Conservation (phyloP, 1,140 invertebrate species). For the Choristoneura fumiferana region DNA sequence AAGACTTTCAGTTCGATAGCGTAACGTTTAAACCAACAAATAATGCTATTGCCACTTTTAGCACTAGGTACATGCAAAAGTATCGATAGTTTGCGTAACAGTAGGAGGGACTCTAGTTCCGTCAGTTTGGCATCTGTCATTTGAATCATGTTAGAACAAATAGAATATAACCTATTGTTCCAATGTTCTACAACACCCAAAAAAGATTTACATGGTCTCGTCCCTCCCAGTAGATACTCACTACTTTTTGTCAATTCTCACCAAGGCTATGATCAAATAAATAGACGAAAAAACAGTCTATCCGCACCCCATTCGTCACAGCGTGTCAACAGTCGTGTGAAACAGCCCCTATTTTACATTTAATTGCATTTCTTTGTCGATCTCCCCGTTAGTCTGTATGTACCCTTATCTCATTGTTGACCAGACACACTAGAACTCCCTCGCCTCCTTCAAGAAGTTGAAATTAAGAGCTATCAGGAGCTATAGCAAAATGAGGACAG, state of each 20-base stretch:
- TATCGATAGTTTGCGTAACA: no score
- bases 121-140: no score
- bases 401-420: slow-evolving; percentile 56
- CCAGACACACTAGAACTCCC: slow-evolving; percentile 25
- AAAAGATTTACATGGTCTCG: no score
- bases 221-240: no score
- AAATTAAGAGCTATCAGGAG: neutral
- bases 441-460: neutral
- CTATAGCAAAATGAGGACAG: neutral
- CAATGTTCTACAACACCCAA: no score
- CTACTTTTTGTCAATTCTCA: slow-evolving; percentile 12
- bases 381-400: slow-evolving; percentile 73
- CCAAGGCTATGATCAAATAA: slow-evolving; percentile 28
- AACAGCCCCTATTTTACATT: slow-evolving; percentile 76
- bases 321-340: slow-evolving; percentile 71
- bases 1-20: no score
- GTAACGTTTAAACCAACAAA: no score
- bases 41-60: no score
- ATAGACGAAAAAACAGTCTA: slow-evolving; percentile 42
- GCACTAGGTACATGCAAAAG: no score
- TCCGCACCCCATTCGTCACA: slow-evolving; percentile 63
- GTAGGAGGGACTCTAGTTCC: no score
- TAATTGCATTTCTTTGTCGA: slow-evolving; percentile 78
- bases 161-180: no score
- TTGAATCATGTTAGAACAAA: no score